These are phyloP conservation scores for Drosophila arawakana DNA, from an alignment of 1,140 invertebrate genomes.

Conservation along the genomic window DNA sequence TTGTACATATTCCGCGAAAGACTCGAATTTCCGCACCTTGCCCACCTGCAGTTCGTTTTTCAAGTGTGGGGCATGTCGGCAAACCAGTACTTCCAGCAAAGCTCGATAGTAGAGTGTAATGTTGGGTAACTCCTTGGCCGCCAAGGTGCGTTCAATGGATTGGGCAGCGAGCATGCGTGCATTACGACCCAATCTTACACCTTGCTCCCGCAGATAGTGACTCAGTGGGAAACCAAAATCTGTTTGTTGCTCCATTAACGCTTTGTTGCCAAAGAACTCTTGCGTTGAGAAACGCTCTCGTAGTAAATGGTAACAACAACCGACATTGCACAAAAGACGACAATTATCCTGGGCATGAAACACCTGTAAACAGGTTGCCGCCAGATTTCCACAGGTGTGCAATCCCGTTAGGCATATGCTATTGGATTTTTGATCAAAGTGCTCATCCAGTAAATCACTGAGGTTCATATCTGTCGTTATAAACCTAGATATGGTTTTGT, in stretches of 20 bases:
- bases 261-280: slow-evolving; percentile 73
- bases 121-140: slow-evolving; percentile 86
- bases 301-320: slow-evolving; percentile 96
- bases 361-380: slow-evolving; percentile 89
- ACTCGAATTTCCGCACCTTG: slow-evolving; percentile 85
- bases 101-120: slow-evolving; percentile 90
- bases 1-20: slow-evolving; percentile 88
- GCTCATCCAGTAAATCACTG: slow-evolving; percentile 83
- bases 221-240: slow-evolving; percentile 89
- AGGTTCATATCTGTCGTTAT: slow-evolving; percentile 86
- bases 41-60: slow-evolving; percentile 75
- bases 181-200: slow-evolving; percentile 89
- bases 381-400: slow-evolving; percentile 95
- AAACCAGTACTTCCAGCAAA: slow-evolving; percentile 88
- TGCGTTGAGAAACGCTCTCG: slow-evolving; percentile 86
- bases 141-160: slow-evolving; percentile 88
- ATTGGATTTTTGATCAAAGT: slow-evolving; percentile 82
- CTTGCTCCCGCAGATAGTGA: slow-evolving; percentile 85
- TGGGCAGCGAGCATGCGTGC: slow-evolving; percentile 93
- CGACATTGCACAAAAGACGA: slow-evolving; percentile 90
- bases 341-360: slow-evolving; percentile 87
- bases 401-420: slow-evolving; percentile 89
- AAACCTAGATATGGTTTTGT: slow-evolving; percentile 85
- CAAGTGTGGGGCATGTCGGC: slow-evolving; percentile 77
- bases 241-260: slow-evolving; percentile 54